Evolutionary conservation across 2,113 vertebrate genomes (phyloP).

Genomic region (Henicopernis longicauda): DNA sequence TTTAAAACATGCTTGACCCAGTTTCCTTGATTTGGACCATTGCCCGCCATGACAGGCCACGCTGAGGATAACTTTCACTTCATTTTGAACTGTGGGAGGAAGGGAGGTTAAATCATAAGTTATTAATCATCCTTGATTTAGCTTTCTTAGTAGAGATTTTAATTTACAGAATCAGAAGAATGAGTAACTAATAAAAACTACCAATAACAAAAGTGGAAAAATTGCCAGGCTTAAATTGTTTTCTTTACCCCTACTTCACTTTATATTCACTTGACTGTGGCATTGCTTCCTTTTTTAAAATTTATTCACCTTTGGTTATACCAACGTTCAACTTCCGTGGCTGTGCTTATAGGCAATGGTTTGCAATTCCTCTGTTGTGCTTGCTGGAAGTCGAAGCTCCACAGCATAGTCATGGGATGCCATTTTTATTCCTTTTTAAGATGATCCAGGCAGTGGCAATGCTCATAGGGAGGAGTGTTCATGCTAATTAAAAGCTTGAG

Average conservation of each 20-base stretch:
- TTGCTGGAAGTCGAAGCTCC: not conserved
- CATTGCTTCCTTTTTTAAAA: not conserved
- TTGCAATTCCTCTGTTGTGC: not conserved
- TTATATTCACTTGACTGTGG: not conserved
- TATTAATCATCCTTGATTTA: slow-evolving; percentile 19
- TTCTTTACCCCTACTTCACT: not conserved
- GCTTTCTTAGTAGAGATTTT: not conserved
- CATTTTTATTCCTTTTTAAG: slow-evolving; percentile 48
- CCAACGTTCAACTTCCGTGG: not conserved
- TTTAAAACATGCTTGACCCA: slow-evolving; percentile 52
- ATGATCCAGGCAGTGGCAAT: not conserved
- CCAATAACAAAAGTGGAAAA: not conserved
- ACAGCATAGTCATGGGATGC: not conserved
- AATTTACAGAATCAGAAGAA: not conserved
- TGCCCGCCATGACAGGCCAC: slow-evolving; percentile 28
- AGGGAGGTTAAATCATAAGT: slow-evolving; percentile 24
- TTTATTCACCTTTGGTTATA: not conserved
- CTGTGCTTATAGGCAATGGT: not conserved
- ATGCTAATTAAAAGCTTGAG: slow-evolving; percentile 61
- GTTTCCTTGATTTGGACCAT: slow-evolving; percentile 46
- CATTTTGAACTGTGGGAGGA: slow-evolving; percentile 1
- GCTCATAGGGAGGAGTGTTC: slow-evolving; percentile 20
- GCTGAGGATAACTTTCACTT: slow-evolving; percentile 27
- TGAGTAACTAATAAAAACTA: not conserved
- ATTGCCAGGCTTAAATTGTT: not conserved